Evolutionary conservation across 2,888 invertebrate genomes (phyloP).

Genomic region (Caenorhabditis sp.): DNA sequence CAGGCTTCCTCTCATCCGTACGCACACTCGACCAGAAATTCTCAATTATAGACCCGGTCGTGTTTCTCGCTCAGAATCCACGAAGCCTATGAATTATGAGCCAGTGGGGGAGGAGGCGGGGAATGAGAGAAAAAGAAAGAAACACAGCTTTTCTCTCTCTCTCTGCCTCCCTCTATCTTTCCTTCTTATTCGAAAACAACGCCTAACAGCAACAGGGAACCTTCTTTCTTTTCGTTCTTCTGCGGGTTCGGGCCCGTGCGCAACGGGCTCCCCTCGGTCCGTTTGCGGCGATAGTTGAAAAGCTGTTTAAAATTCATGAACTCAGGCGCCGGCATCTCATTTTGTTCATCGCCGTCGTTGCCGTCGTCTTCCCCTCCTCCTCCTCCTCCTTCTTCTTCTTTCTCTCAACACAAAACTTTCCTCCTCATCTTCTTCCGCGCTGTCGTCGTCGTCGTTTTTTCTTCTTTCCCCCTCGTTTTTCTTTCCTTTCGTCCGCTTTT

Average conservation of each 20-base stretch:
- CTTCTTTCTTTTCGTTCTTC: neutral
- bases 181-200: conserved; percentile 21
- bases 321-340: conserved; percentile 32
- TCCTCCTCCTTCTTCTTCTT: conserved; percentile 16
- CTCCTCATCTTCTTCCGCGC: conserved; percentile 11
- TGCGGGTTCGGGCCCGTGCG: conserved; percentile 15
- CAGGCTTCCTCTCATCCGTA: neutral
- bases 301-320: conserved; percentile 61
- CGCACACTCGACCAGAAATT: conserved; percentile 23
- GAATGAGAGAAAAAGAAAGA: too few species aligned
- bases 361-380: conserved; percentile 29
- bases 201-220: neutral
- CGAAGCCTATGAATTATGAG: conserved; percentile 47
- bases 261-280: neutral
- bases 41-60: conserved; percentile 36
- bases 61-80: conserved; percentile 10
- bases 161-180: neutral
- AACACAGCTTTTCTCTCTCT: neutral
- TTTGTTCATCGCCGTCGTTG: conserved; percentile 26
- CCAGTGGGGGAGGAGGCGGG: neutral
- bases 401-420: conserved; percentile 13
- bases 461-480: conserved; percentile 22
- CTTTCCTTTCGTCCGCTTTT: conserved; percentile 26
- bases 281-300: conserved; percentile 31
- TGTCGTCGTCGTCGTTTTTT: too few species aligned